These are phyloP conservation scores for Dysmachus trigonus DNA, from an alignment of 2,888 invertebrate species.

Conservation along the genomic window DNA sequence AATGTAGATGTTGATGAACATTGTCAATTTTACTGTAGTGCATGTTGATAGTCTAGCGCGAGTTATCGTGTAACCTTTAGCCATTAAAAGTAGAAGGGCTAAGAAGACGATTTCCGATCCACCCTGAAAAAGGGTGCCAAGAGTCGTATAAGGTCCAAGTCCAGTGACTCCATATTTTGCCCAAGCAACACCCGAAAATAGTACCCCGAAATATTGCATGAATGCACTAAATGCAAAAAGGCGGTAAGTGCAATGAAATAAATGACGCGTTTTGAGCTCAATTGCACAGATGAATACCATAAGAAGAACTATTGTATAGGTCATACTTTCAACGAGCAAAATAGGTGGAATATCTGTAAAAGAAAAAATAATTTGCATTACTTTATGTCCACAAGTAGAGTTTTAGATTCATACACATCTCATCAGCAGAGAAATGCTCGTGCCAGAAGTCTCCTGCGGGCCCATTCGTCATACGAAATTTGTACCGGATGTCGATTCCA, in stretches of 20 bases:
- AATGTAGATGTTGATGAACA: conserved; percentile 81
- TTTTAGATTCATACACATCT: conserved; percentile 80
- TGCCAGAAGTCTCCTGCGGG: conserved; percentile 82
- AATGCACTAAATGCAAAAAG: conserved; percentile 78
- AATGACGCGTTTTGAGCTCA: conserved; percentile 79
- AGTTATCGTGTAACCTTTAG: conserved; percentile 91
- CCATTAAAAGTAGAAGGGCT: conserved; percentile 80
- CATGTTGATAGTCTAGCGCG: conserved; percentile 78
- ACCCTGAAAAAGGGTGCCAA: conserved; percentile 70
- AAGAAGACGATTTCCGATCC: conserved; percentile 80
- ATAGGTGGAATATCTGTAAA: conserved; percentile 85
- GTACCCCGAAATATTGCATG: conserved; percentile 75
- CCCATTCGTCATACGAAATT: conserved; percentile 89
- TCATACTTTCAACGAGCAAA: conserved; percentile 76
- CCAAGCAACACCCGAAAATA: conserved; percentile 75
- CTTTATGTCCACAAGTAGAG: background rate
- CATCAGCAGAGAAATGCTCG: conserved; percentile 93
- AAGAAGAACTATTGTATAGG: conserved; percentile 76
- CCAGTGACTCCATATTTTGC: conserved; percentile 83
- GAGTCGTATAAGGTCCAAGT: conserved; percentile 66
- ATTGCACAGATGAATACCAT: conserved; percentile 79
- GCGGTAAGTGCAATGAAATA: conserved; percentile 89
- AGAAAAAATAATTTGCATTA: conserved; percentile 32
- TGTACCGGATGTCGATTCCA: conserved; percentile 83
- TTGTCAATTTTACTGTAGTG: conserved; percentile 78